Conservation (phyloP, 1,140 invertebrate species). For the Phenacoccus solenopsis region DNA sequence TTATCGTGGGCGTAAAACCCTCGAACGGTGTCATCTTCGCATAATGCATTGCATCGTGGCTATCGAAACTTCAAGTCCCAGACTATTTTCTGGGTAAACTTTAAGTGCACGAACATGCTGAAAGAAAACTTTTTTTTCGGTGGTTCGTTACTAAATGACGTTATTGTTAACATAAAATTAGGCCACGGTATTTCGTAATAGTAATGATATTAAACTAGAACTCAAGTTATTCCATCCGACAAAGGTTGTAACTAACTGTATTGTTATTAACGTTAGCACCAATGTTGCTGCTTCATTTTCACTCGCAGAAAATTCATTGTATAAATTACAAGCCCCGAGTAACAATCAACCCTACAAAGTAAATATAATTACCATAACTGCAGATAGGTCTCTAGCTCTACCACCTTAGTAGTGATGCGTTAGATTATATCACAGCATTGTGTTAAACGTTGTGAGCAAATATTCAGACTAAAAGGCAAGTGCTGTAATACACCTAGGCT, state of each 20-base stretch:
- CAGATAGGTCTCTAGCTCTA: background rate
- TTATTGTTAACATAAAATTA: background rate
- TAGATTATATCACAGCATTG: background rate
- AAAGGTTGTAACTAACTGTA: background rate
- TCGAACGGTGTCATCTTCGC: too few relatives aligned
- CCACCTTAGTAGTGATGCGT: background rate
- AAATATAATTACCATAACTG: background rate
- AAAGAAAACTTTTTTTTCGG: too few relatives aligned
- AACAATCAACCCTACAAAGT: background rate
- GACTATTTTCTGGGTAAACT: too few relatives aligned
- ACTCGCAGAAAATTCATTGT: background rate
- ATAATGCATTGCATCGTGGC: too few relatives aligned
- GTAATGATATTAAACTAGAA: background rate
- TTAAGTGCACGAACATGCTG: too few relatives aligned
- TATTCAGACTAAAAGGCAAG: background rate
- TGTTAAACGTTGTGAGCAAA: slow-evolving; percentile 1
- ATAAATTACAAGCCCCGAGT: background rate
- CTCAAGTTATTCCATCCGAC: background rate
- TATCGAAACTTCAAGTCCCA: too few relatives aligned
- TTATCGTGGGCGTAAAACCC: too few relatives aligned
- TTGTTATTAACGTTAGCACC: background rate
- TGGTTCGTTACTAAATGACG: background rate
- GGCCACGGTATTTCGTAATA: background rate
- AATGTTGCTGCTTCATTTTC: background rate
- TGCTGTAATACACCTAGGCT: too few relatives aligned